Evolutionary conservation across 2,113 vertebrate genomes (phyloP), one percentile per base, ranked within the genome.

Genomic region (Chascanopsetta lugubris): DNA sequence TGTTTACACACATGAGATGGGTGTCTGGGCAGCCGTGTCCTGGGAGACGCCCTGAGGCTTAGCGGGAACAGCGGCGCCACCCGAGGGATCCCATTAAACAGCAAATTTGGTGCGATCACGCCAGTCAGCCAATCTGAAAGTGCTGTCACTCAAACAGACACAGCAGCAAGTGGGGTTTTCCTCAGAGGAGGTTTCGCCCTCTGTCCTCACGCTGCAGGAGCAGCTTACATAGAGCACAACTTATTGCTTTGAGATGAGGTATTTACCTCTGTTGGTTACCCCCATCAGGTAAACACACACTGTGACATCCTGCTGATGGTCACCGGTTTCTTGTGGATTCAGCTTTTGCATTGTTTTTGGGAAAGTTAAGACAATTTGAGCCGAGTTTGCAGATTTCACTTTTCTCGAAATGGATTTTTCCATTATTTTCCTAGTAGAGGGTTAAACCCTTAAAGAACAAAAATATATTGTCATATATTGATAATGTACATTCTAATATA

Each of bases 11-110:
- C 40, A 54, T 17, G 6, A 46, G 63, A 68, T 54, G 11, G 61
- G 65, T 10, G 18, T 84, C 47, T 32, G 21, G 25, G 46, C 27
- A 59, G 47, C 3, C 13, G 18, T 25, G 51, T 30, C 65, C 47
- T 56, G n/a, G n/a, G 51, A 77, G 50, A 85, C 72, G n/a, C n/a
- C n/a, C 43, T 2, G 9, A 60, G 54, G 57, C 61, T 77, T 55
- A 75, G 58, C 7, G 13, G 61, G 73, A 73, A 61, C 70, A 66
- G 24, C 45, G 43, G 66, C 71, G 21, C 65, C n/a, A n/a, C 81
- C 63, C 65, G 1, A 63, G 74, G 73, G 86, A 86, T 77, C 81
- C 79, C 72, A 90, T 87, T 87, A 87, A 75, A 83, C 86, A 85
- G 74, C 75, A 53, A 72, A 84, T 79, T 76, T 56, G 51, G 30